These are phyloP conservation scores for Ephydatia muelleri DNA, from an alignment of 37 sponge, comb jelly and placozoan species.

Conservation along the genomic window DNA sequence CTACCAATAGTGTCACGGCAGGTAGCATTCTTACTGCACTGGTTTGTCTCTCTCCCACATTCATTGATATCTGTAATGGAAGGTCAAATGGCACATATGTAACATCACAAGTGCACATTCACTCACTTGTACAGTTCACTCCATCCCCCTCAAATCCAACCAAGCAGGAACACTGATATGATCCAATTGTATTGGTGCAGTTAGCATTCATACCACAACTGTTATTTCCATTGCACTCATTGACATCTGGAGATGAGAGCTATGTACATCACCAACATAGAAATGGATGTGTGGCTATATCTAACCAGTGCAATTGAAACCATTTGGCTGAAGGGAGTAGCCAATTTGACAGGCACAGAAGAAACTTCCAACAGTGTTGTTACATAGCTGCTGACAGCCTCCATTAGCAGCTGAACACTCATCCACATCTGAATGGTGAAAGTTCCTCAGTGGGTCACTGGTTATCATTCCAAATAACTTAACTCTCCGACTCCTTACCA, in stretches of 20 bases:
- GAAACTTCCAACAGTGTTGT: constrained; percentile 29
- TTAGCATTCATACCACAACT: constrained; percentile 7
- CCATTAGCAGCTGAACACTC: constrained; percentile 23
- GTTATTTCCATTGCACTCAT: constrained; percentile 5
- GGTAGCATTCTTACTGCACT: constrained; percentile 15
- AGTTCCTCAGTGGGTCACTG: neutral
- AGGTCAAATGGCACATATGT: neutral
- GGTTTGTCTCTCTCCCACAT: neutral
- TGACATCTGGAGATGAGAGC: neutral
- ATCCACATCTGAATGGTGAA: constrained; percentile 30
- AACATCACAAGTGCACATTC: neutral
- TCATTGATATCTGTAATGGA: constrained; percentile 19
- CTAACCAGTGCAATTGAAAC: constrained; percentile 17
- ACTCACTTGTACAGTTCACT: constrained; percentile 37
- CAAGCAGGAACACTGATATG: constrained; percentile 32
- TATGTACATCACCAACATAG: neutral
- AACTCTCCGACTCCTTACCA: constrained; percentile 23
- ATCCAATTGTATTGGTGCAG: constrained; percentile 48
- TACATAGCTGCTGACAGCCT: constrained; percentile 21
- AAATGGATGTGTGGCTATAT: neutral
- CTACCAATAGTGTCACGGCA: constrained; percentile 20
- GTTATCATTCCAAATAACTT: neutral
- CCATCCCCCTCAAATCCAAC: constrained; percentile 44
- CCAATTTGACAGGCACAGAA: constrained; percentile 42
- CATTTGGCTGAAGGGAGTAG: neutral